Base-by-base conservation (phyloP, 1,140 invertebrate species). In the Zaprionus lachaisei region DNA sequence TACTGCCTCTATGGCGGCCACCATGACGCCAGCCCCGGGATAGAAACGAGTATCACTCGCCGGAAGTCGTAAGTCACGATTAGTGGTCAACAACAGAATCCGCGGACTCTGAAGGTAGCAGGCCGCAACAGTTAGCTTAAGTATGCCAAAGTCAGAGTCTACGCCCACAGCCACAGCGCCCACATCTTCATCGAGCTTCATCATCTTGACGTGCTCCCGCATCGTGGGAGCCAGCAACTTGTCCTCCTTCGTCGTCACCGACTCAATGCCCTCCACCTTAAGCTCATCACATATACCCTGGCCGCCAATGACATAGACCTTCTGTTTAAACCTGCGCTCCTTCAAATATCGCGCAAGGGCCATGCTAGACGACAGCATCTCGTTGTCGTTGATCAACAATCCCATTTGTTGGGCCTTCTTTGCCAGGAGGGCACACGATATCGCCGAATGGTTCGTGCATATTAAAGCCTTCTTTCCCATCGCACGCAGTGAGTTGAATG, bases 271-370 rank as follows among this genome's bases (percentile, higher is more conserved):
- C n/a, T 67, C 79, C 3, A 64, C 12, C 2, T 49, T 26, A n/a
- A 86, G 64, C 24, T 86, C 83, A n/a, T 81, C 80, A 1, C 54
- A 37, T 5, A 86, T 80, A 2, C 83, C 83, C 56, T 86, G 63
- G 5, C 69, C 72, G 0, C 83, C 83, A 4, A 86, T 28, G 5
- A 85, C 61, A 14, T 55, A 86, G 0, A 72, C 80, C 28, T 85
- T 85, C 6, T 51, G 55, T 0, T 77, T 38, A 15, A 86, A 86
- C 0, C 72, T 68, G 0, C 51, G 55, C 26, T 82, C 63, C 31
- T 57, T 26, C 37, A 86, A 26, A n/a, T 72, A 82, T 0, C 56
- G 37, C 0, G 83, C 83, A 31, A 75, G 7, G 0, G 83, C 54
- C 26, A 71, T 55, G 0, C 64, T 28, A 0, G 83, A 86, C 0